Evolutionary conservation across 2,113 vertebrate genomes (phyloP).

Genomic region (Argyrosomus japonicus): DNA sequence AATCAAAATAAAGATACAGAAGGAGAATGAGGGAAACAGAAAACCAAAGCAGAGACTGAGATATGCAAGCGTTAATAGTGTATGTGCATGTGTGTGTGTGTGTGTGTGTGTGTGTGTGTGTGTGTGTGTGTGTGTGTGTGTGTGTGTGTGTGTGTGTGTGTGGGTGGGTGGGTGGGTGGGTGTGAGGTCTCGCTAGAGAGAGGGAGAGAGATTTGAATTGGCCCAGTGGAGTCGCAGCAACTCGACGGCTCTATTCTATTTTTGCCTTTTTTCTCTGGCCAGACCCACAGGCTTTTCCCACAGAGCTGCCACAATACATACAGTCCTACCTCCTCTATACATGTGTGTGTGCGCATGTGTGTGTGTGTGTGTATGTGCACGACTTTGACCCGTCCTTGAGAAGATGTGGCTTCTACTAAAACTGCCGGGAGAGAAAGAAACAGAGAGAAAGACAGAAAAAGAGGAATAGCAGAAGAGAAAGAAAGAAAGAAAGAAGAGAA

Average conservation of each 20-base stretch:
- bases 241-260: conserved; percentile 65
- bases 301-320: conserved; percentile 67
- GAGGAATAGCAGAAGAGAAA: conserved; percentile 1
- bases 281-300: conserved; percentile 68
- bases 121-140: background rate
- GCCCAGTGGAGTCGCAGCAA: conserved; percentile 53
- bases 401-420: conserved; percentile 58
- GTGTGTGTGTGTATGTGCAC: conserved; percentile 3
- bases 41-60: conserved; percentile 20
- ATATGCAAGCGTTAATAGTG: conserved; percentile 12
- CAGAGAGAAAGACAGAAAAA: conserved; percentile 20
- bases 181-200: conserved; percentile 14
- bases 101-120: conserved; percentile 9
- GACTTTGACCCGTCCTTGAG: conserved; percentile 78
- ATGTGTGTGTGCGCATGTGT: conserved; percentile 23
- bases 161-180: conserved; percentile 10
- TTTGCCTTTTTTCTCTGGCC: conserved; percentile 68
- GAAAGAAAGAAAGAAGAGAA: conserved; percentile 13
- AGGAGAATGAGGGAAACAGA: background rate
- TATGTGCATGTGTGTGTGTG: background rate
- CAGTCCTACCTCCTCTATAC: conserved; percentile 38
- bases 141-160: background rate
- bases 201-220: conserved; percentile 54
- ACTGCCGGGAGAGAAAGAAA: conserved; percentile 44
- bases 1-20: conserved; percentile 17